phyloP scores from a whole-genome alignment of 2,888 invertebrate species.

The Pammene aurita region DNA sequence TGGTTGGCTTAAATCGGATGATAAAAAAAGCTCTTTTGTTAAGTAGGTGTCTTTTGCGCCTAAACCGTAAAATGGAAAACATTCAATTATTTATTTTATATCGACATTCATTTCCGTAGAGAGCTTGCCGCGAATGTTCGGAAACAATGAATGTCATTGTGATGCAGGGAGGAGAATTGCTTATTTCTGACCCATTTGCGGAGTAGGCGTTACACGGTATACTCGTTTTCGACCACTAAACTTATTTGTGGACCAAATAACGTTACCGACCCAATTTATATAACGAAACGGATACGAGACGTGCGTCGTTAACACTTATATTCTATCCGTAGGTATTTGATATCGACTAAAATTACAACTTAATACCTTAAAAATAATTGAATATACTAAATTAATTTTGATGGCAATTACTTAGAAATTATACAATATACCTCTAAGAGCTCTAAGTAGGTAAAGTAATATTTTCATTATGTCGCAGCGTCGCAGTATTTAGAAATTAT shows the following conservation, averaged over 20 bases:
- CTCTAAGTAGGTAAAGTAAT: too few relatives aligned
- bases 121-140: background rate
- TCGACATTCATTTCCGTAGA: background rate
- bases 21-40: too few relatives aligned
- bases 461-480: too few relatives aligned
- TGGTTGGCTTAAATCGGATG: too few relatives aligned
- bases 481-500: too few relatives aligned
- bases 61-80: background rate
- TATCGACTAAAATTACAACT: background rate
- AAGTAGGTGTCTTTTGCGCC: too few relatives aligned
- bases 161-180: slow-evolving; percentile 1
- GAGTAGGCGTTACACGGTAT: slow-evolving; percentile 7
- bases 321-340: slow-evolving; percentile 4
- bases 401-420: too few relatives aligned
- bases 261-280: slow-evolving; percentile 15
- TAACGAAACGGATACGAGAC: slow-evolving; percentile 12
- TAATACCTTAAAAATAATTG: background rate
- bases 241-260: slow-evolving; percentile 20
- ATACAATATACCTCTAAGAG: too few relatives aligned
- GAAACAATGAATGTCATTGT: slow-evolving; percentile 16
- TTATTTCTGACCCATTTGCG: slow-evolving; percentile 18
- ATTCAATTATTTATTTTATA: background rate
- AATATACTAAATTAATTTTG: too few relatives aligned
- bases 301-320: slow-evolving; percentile 1
- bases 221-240: slow-evolving; percentile 23